Evolutionary conservation across 1,140 invertebrate species (phyloP).

Genomic region (Drosophila ambigua): DNA sequence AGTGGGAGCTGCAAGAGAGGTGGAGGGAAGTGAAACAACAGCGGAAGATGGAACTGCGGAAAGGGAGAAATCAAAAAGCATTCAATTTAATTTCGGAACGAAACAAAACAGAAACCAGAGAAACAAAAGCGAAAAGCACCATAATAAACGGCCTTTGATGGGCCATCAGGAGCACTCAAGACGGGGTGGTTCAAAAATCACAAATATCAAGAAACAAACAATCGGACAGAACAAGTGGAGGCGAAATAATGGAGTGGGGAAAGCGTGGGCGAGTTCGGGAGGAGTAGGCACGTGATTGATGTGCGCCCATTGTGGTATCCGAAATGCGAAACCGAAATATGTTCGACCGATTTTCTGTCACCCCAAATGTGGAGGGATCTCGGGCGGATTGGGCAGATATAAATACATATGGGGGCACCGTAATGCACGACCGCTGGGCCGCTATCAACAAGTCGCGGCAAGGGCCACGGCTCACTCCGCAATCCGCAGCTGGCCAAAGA

Average conservation of each 20-base stretch:
- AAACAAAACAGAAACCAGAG: slow-evolving; percentile 13
- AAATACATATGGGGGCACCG: too few relatives aligned
- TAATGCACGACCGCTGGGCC: too few relatives aligned
- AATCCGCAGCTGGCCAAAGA: too few relatives aligned
- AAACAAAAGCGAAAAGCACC: slow-evolving; percentile 57
- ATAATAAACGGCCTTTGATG: slow-evolving; percentile 79
- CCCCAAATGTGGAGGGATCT: neutral
- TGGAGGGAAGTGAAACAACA: neutral
- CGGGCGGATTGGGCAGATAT: neutral
- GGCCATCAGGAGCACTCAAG: slow-evolving; percentile 46
- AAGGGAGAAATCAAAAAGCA: slow-evolving; percentile 70
- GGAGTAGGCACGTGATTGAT: slow-evolving; percentile 67
- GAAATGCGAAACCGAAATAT: slow-evolving; percentile 29
- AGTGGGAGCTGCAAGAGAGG: neutral
- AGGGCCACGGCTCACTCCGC: too few relatives aligned
- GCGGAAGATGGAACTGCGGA: slow-evolving; percentile 30
- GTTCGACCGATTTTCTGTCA: slow-evolving; percentile 25
- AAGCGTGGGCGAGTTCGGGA: neutral
- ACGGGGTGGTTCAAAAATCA: slow-evolving; percentile 12
- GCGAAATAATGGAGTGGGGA: neutral
- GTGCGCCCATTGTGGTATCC: slow-evolving; percentile 41
- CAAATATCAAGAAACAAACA: slow-evolving; percentile 21
- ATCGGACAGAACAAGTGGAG: slow-evolving; percentile 8
- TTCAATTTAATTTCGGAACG: slow-evolving; percentile 72
- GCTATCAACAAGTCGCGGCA: too few relatives aligned